Percentiles rank a stretch among this genome's conserved stretches.
These are phyloP conservation scores for Periophthalmus magnuspinnatus DNA, from an alignment of 2,797 vertebrate species.

Conservation along the genomic window DNA sequence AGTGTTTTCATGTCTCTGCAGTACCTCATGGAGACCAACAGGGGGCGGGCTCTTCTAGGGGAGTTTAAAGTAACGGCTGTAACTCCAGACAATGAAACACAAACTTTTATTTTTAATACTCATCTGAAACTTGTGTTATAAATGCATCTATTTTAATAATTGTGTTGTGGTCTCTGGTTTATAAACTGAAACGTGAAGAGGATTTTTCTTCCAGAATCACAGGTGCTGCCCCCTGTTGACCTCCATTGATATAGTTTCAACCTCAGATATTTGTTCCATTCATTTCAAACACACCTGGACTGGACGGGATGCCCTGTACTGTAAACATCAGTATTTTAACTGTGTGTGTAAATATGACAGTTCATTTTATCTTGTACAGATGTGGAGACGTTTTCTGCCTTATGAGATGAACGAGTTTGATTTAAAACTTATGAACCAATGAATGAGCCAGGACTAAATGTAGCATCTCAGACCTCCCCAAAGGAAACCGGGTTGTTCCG, in stretches of 20 bases:
- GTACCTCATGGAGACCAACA: background rate
- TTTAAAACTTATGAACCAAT: too few species aligned
- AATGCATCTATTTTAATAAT: too few species aligned
- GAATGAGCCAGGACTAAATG: conserved; percentile 34
- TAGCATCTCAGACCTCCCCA: conserved; percentile 28
- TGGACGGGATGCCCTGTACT: conserved; percentile 4
- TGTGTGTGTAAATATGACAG: conserved; percentile 24
- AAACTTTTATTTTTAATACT: too few species aligned
- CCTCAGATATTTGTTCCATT: conserved; percentile 13
- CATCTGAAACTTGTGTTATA: too few species aligned
- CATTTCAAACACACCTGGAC: conserved; percentile 2
- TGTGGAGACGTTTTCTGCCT: conserved; percentile 52
- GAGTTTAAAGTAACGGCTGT: too few species aligned
- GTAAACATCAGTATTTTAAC: conserved; percentile 12
- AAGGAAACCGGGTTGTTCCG: conserved; percentile 11
- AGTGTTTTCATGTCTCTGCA: background rate
- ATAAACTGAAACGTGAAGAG: background rate
- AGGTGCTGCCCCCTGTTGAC: background rate
- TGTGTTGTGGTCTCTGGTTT: background rate
- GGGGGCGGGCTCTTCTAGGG: background rate
- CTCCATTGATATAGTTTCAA: background rate
- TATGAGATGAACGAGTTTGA: conserved; percentile 37
- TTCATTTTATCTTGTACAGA: conserved; percentile 18
- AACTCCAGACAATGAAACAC: too few species aligned
- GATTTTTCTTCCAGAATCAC: background rate